phyloP scores from a whole-genome alignment of 2,797 vertebrate species.

The Xyrichtys novacula region DNA sequence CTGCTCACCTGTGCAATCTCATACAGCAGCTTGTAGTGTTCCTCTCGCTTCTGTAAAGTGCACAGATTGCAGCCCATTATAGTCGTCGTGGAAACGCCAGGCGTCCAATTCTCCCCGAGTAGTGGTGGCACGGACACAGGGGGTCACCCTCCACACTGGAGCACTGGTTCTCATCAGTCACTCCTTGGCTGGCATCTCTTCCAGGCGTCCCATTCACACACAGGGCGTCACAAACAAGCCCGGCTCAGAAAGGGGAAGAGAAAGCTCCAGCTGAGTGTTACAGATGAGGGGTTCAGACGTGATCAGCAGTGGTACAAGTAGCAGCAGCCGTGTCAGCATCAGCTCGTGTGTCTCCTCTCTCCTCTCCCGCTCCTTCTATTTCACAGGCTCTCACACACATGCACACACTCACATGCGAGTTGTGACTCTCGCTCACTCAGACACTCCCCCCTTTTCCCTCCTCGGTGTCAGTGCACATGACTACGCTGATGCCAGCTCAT shows the following conservation, averaged over 20 bases:
- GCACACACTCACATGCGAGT: slow-evolving; percentile 70
- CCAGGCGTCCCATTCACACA: slow-evolving; percentile 86
- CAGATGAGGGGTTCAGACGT: slow-evolving; percentile 56
- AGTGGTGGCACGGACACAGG: slow-evolving; percentile 88
- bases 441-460: slow-evolving; percentile 79
- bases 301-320: slow-evolving; percentile 55
- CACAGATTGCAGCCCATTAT: slow-evolving; percentile 99
- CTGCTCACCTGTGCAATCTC: slow-evolving; percentile 98
- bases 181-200: slow-evolving; percentile 85
- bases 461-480: slow-evolving; percentile 90
- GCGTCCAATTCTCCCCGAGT: slow-evolving; percentile 84
- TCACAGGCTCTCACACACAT: slow-evolving; percentile 50
- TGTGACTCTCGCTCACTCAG: slow-evolving; percentile 81
- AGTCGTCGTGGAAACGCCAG: slow-evolving; percentile 84
- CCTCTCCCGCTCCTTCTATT: slow-evolving; percentile 65
- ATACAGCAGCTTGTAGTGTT: slow-evolving; percentile 99
- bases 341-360: slow-evolving; percentile 73
- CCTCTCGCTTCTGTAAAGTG: slow-evolving; percentile 98
- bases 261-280: slow-evolving; percentile 63
- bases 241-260: slow-evolving; percentile 75
- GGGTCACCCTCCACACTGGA: slow-evolving; percentile 93
- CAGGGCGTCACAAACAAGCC: slow-evolving; percentile 68
- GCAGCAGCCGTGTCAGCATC: slow-evolving; percentile 66
- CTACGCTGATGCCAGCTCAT: slow-evolving; percentile 91
- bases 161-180: slow-evolving; percentile 96